Percentiles rank a stretch among this genome's conserved stretches.
These are phyloP conservation scores for Pseudomyrmex cubaensis DNA, from an alignment of 1,140 invertebrate genomes.

Conservation along the genomic window DNA sequence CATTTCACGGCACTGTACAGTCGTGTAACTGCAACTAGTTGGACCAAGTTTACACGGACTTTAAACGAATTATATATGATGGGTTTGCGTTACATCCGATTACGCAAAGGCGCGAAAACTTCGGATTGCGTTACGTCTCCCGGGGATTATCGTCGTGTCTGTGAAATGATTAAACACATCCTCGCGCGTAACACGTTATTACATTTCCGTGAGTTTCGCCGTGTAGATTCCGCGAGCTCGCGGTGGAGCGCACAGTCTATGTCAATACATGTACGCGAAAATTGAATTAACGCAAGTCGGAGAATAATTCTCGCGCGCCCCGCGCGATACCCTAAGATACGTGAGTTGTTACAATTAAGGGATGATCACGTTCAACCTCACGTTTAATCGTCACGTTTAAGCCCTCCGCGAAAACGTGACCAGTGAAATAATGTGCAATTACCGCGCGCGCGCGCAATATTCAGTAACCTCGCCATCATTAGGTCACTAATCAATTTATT, in stretches of 20 bases:
- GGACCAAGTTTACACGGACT: constrained; percentile 9
- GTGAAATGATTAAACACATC: constrained; percentile 38
- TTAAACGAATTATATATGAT: constrained; percentile 32
- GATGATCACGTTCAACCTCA: constrained; percentile 66
- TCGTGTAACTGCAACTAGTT: constrained; percentile 2
- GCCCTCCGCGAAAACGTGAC: constrained; percentile 61
- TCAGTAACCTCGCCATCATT: constrained; percentile 52
- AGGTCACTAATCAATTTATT: constrained; percentile 66
- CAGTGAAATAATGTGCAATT: constrained; percentile 65
- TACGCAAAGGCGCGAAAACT: constrained; percentile 32
- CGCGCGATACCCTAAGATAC: constrained; percentile 39
- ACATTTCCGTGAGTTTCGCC: neutral
- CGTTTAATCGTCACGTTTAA: constrained; percentile 58
- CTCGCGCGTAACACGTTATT: constrained; percentile 32
- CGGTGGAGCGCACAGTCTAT: neutral
- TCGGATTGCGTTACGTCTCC: neutral
- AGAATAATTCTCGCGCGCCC: constrained; percentile 51
- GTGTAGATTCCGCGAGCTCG: neutral
- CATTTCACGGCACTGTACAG: neutral
- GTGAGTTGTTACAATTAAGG: constrained; percentile 63
- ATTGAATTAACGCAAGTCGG: constrained; percentile 47
- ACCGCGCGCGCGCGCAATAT: constrained; percentile 27
- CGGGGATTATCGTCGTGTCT: constrained; percentile 12
- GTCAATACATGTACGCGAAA: constrained; percentile 32
- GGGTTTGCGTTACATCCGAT: constrained; percentile 37